Conservation (phyloP, 1,140 invertebrate genomes). For the Acyrthosiphon pisum region DNA sequence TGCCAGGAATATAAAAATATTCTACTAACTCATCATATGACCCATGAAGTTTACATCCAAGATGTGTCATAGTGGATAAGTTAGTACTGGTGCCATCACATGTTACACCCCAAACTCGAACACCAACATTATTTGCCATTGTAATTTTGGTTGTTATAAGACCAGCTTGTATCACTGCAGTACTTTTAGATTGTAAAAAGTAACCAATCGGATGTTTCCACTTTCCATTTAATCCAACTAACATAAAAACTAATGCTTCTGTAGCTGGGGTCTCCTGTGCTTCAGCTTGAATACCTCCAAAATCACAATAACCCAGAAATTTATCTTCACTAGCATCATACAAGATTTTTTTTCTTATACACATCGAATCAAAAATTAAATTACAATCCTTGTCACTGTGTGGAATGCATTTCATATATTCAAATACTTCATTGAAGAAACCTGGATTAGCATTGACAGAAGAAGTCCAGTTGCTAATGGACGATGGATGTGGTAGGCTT, state of each 20-base stretch:
- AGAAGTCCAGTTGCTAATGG: background rate
- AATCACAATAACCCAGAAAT: slow-evolving; percentile 45
- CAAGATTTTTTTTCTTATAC: slow-evolving; percentile 11
- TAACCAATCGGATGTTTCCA: slow-evolving; percentile 28
- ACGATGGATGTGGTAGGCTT: slow-evolving; percentile 10
- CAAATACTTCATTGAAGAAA: slow-evolving; percentile 23
- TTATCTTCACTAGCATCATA: background rate
- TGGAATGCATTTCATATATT: background rate
- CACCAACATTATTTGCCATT: slow-evolving; percentile 23
- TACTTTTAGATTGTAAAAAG: slow-evolving; percentile 28
- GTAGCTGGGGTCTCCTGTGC: slow-evolving; percentile 17
- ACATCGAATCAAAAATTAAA: background rate
- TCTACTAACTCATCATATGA: slow-evolving; percentile 5
- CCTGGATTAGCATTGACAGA: slow-evolving; percentile 17
- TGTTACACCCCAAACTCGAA: slow-evolving; percentile 38
- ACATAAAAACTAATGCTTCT: no score
- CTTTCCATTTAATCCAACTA: slow-evolving; percentile 27
- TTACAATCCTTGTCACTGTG: background rate
- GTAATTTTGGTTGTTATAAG: slow-evolving; percentile 23
- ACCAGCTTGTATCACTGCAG: background rate
- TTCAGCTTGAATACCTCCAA: slow-evolving; percentile 37
- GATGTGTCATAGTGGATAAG: slow-evolving; percentile 33
- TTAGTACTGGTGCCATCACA: slow-evolving; percentile 42
- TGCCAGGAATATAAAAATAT: background rate
- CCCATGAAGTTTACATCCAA: slow-evolving; percentile 16